Evolutionary conservation across 2,888 invertebrate species (phyloP), one percentile per base, ranked within the genome.

Genomic region (Metalampra italica): DNA sequence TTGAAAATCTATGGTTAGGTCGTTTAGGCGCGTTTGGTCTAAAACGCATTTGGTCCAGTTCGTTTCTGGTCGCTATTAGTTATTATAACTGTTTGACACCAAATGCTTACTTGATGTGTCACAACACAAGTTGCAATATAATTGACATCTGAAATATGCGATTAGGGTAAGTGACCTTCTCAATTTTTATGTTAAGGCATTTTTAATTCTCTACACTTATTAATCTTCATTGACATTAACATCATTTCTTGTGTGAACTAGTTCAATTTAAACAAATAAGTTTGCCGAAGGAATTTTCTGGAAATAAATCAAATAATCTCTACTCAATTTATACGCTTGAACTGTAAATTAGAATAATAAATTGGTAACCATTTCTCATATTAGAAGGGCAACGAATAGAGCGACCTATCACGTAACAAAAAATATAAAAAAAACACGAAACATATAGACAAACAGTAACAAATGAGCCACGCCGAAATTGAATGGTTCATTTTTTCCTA

Each of bases 311-410:
- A 47, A 12, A 15, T 48, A 38, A 43, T 53, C 55, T 66, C 68
- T 69, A 74, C 74, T 75, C 74, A 71, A 75, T 67, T 78, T 71
- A 76, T 68, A 74, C 57, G 66, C 62, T 64, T 66, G 56, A 64
- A 66, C 60, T 70, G 69, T 75, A 80, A 81, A 82, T 83, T 80
- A 76, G 69, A 75, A 78, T 83, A 80, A 83, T 76, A 81, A 79
- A 81, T 82, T 71, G 71, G 68, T 57, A 63, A 68, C 47, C 49
- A 59, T 58, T 55, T 49, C 49, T 60, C 55, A 56, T 47, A 52
- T 45, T 47, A 45, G 30, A 48, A 46, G 45, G 51, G 51, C 54
- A 50, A 41, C 46, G 54, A 56, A 52, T 50, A 55, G 53, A 55
- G 46, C 34, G 50, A 54, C 45, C 54, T 50, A 32, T 34, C 38